Evolutionary conservation across 2,797 vertebrate genomes (phyloP), one percentile per base, ranked within the genome.

Genomic region (Lerista edwardsae): DNA sequence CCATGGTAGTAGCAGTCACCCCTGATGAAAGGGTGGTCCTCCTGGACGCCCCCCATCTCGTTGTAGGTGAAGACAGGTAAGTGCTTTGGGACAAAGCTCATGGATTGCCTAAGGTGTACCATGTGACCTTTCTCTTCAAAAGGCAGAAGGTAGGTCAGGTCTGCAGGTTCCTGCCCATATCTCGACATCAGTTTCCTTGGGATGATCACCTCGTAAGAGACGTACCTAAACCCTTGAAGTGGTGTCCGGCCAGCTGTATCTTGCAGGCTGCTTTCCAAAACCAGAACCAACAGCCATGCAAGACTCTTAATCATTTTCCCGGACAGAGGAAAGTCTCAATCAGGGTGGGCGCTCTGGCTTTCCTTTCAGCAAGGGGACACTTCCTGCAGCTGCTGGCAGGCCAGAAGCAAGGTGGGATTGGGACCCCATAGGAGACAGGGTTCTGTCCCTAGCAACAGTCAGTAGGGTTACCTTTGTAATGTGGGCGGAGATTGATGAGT

Each of bases 1-100:
- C 95, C 95, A 7, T 93, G 90, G 59, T 94, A 96, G 72, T 95
- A 94, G 88, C 96, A 96, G 88, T 90, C 89, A 69, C 93, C 80
- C 11, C 55, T 92, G 51, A 96, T 80, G 0, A 93, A 88, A 68
- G 94, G 94, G 1, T 91, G 85, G 21, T 95, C 94, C 29, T 94
- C 76, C 27, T 83, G 65, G 31, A 90, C 89, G 25, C 39, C 19
- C 0, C 92, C 94, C 0, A 91, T 82, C 21, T 84, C 77, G 29
- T 75, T 36, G 0, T 95, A 95, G 65, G 94, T 95, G 80, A 95
- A 94, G 44, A 96, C 39, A 10, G 92, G 86, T 23, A 96, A 90
- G 39, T 93, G 89, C 31, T 31, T 5, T 47, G 91, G 74, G 1
- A 94, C 29, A 78, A 96, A 89, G 68, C 64, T 61, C 5, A 61